A percentile compares a stretch with the other conserved stretches of the same genome.
These are phyloP conservation scores for Setophaga kirtlandii DNA, from an alignment of 2,113 vertebrate genomes.

Conservation along the genomic window DNA sequence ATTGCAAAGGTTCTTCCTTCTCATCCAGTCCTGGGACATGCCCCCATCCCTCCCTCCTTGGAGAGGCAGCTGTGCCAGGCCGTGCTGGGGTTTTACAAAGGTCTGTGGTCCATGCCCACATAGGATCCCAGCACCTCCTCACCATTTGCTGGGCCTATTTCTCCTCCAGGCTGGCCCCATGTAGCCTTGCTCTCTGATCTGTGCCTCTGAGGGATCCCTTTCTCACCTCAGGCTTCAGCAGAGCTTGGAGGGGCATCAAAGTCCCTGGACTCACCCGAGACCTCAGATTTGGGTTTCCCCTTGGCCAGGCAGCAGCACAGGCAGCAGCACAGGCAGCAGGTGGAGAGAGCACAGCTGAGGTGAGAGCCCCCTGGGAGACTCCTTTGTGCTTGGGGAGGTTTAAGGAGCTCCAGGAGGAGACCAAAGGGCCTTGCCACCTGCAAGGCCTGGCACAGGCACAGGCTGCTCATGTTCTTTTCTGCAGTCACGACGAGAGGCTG, in stretches of 20 bases:
- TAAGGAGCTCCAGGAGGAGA: background rate
- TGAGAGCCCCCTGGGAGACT: background rate
- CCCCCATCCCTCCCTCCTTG: fast-evolving
- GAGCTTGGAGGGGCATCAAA: background rate
- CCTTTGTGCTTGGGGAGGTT: background rate
- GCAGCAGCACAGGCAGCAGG: background rate
- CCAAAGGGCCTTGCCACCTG: background rate
- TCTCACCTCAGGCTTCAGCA: background rate
- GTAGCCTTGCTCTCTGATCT: background rate
- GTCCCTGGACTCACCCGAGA: background rate
- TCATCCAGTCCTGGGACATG: background rate
- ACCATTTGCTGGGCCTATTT: background rate
- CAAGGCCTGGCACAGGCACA: background rate
- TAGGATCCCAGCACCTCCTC: background rate
- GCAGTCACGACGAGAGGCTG: fast-evolving
- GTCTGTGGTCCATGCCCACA: background rate
- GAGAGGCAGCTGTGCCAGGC: background rate
- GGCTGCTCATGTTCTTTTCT: background rate
- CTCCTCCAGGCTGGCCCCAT: background rate
- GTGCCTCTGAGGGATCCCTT: background rate
- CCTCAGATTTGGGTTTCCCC: background rate
- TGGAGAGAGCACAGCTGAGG: background rate
- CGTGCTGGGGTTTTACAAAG: background rate
- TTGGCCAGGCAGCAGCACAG: background rate
- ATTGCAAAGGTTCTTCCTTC: background rate